Evolutionary conservation across 2,797 vertebrate species (phyloP).

Genomic region (Scarus forsteni): DNA sequence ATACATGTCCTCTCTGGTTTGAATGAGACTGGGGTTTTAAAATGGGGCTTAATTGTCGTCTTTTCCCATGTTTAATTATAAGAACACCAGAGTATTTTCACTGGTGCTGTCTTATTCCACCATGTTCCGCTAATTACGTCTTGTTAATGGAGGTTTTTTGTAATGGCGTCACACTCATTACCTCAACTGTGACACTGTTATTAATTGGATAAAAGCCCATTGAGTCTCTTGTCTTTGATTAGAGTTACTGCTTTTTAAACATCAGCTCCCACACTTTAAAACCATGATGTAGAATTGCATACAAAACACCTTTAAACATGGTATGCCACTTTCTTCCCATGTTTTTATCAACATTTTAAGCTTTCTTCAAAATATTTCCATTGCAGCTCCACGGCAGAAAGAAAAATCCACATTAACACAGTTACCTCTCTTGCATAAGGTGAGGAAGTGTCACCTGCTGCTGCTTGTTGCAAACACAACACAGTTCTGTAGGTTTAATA

Average conservation of each 20-base stretch:
- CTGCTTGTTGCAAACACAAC: conserved; percentile 45
- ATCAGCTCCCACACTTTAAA: conserved; percentile 28
- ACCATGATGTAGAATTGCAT: conserved; percentile 23
- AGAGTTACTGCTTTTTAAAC: conserved; percentile 52
- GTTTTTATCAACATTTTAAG: not conserved
- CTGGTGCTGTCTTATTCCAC: conserved; percentile 70
- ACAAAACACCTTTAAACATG: not conserved
- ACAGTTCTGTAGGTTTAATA: conserved; percentile 65
- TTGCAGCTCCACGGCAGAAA: conserved; percentile 4
- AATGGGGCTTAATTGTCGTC: conserved; percentile 79
- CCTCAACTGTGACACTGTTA: conserved; percentile 77
- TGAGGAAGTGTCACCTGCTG: conserved; percentile 25
- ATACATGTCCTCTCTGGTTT: conserved; percentile 69
- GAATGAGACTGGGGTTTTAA: conserved; percentile 62
- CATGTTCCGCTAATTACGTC: conserved; percentile 79
- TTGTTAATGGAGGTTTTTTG: conserved; percentile 74
- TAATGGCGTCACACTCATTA: conserved; percentile 76
- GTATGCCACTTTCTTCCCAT: not conserved
- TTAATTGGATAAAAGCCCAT: conserved; percentile 77
- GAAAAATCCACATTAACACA: not conserved
- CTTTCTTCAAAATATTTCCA: not conserved
- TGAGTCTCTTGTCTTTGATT: conserved; percentile 73
- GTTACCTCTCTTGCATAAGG: not conserved
- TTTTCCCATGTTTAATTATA: conserved; percentile 75
- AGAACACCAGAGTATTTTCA: conserved; percentile 72